These are phyloP conservation scores for Ectobius pallidus DNA, from an alignment of 2,888 invertebrate genomes.

Conservation along the genomic window DNA sequence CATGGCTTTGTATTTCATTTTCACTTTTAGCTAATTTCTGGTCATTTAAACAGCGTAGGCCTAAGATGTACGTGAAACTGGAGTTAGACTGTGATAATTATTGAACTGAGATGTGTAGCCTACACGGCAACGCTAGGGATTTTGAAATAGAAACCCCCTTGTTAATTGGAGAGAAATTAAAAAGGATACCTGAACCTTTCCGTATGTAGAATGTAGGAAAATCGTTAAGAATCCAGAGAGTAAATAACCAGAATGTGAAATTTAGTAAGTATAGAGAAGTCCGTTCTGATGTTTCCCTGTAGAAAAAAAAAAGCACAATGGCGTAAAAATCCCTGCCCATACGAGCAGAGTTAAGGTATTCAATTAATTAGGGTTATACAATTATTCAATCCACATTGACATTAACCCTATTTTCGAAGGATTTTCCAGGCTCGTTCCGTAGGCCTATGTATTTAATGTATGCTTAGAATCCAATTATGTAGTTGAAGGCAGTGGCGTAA, in stretches of 20 bases:
- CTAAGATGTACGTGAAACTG: slow-evolving; percentile 12
- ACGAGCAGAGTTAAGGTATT: no score
- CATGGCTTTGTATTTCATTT: slow-evolving; percentile 3
- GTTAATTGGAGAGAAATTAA: slow-evolving; percentile 21
- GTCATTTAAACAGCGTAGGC: slow-evolving; percentile 7
- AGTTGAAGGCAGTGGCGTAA: no score
- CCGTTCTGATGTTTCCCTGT: background rate
- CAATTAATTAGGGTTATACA: no score
- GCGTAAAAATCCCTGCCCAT: no score
- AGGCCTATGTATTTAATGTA: no score
- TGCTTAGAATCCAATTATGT: no score
- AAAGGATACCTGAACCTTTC: slow-evolving; percentile 15
- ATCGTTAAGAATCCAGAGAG: slow-evolving; percentile 16
- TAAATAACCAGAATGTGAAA: slow-evolving; percentile 2
- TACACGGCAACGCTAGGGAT: background rate
- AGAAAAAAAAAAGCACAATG: background rate
- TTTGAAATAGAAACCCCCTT: slow-evolving; percentile 16
- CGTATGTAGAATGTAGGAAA: background rate
- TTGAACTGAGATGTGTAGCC: slow-evolving; percentile 6
- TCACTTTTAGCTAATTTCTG: slow-evolving; percentile 14
- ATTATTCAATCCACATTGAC: no score
- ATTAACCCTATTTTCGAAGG: no score
- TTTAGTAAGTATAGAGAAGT: slow-evolving; percentile 8
- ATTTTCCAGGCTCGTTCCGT: no score
- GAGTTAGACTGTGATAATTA: background rate